Percentiles rank a stretch among this genome's conserved stretches.
These are phyloP conservation scores for Drosophila paucipuncta DNA, from an alignment of 2,888 invertebrate genomes.

Conservation along the genomic window DNA sequence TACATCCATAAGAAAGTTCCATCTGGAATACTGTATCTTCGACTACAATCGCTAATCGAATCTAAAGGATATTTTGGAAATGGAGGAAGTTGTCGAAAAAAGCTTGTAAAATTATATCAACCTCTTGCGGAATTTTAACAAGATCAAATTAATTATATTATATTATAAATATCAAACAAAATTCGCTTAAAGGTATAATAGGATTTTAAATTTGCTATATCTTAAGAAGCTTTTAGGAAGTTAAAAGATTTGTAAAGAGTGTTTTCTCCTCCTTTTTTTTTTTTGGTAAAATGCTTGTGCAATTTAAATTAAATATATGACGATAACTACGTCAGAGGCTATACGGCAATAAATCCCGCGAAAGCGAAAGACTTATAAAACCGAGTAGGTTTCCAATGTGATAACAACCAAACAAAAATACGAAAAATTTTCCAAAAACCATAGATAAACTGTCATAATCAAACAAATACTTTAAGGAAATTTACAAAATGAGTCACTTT, in stretches of 20 bases:
- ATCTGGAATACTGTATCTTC: not conserved
- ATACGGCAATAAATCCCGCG: not conserved
- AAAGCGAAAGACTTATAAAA: not conserved
- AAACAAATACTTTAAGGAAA: slow-evolving; percentile 19
- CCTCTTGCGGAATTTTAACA: not conserved
- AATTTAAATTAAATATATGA: not conserved
- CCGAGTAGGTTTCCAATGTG: not conserved
- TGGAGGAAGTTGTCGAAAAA: not conserved
- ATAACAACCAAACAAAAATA: not conserved
- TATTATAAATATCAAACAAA: not conserved
- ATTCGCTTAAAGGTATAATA: not conserved
- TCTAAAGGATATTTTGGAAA: not conserved
- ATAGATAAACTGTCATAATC: slow-evolving; percentile 14
- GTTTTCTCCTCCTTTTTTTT: not conserved
- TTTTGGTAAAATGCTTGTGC: not conserved
- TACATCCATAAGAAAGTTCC: no score
- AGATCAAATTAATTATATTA: not conserved
- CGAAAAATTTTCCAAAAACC: slow-evolving; percentile 20
- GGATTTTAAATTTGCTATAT: not conserved
- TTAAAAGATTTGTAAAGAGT: not conserved
- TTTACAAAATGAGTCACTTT: slow-evolving; percentile 28
- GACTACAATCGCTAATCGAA: not conserved
- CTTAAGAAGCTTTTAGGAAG: not conserved
- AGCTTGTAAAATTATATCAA: not conserved
- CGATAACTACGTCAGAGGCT: not conserved